Evolutionary conservation across 2,888 invertebrate species (phyloP), one percentile per base, ranked within the genome.

Genomic region (Portevinia maculata): DNA sequence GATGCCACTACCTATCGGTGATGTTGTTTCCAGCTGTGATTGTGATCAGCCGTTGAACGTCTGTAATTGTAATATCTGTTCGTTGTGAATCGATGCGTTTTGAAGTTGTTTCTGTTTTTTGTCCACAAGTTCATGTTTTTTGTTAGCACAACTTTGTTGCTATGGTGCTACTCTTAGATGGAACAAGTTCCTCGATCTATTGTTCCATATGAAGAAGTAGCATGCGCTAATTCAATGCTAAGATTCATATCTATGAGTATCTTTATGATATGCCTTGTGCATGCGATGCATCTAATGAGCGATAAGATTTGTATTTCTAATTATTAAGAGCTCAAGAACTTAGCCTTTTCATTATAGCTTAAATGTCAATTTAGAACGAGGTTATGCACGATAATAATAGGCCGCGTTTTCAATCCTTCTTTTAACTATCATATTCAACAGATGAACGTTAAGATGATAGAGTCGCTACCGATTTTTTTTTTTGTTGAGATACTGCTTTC

Each of bases 201-300:
- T 81, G 81, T 81, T 81, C 70, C 76, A 81, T 48, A 37, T 60
- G 76, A 34, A 59, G 71, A 65, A 70, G 30, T 83, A 67, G 60
- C 83, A 83, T 83, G 83, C 71, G 76, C 71, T 83, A 60, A 71
- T 71, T 83, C 76, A 83, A 83, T 83, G 76, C 17, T 67, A 24
- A 62, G 83, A 78, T 83, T 19, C 19, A 21, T 44, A n/a, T 19
- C 37, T 67, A 76, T 76, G 30, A 34, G 39, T 59, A 28, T 48
- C 15, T 52, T 1, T 34, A 64, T 57, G 59, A 39, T 59, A 46
- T 64, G 52, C 32, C 44, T 50, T 52, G 28, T 70, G 75, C 81
- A 75, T 75, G 81, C 44, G 52, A 59, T 67, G 62, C 34, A 67
- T 48, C 41, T 73, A 55, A 48, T 74, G 39, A 67, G 44, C 48